These are phyloP conservation scores for Spicauda simplicius DNA, from an alignment of 2,888 invertebrate genomes.

Conservation along the genomic window DNA sequence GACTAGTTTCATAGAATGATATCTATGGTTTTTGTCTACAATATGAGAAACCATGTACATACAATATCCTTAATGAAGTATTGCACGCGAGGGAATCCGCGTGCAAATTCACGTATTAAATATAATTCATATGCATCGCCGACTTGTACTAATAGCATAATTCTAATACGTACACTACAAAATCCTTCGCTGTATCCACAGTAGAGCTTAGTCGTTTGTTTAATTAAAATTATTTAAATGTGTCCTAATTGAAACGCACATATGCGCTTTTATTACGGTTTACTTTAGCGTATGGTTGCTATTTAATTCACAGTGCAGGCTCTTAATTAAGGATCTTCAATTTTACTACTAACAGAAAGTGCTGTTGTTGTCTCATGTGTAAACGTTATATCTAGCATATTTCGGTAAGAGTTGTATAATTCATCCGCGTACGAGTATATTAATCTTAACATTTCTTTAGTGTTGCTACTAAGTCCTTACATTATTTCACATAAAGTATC, in stretches of 20 bases:
- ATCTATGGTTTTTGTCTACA: too few species aligned
- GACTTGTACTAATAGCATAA: too few species aligned
- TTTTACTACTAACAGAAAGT: neutral
- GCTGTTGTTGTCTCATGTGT: neutral
- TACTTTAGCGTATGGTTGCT: slow-evolving; percentile 11
- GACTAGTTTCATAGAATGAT: too few species aligned
- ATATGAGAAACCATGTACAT: too few species aligned
- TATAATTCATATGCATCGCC: neutral
- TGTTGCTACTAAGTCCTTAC: too few species aligned
- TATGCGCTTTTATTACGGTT: slow-evolving; percentile 14
- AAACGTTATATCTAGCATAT: neutral
- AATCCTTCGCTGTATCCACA: neutral
- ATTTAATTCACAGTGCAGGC: slow-evolving; percentile 6
- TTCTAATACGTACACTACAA: neutral
- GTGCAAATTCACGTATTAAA: neutral
- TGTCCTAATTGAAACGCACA: slow-evolving; percentile 9
- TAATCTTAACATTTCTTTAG: too few species aligned
- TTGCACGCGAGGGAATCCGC: neutral
- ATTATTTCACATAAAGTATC: too few species aligned
- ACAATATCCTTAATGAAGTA: neutral
- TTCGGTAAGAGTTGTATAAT: neutral
- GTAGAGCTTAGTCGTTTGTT: slow-evolving; percentile 3
- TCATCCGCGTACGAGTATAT: too few species aligned
- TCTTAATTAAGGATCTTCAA: slow-evolving; percentile 3
- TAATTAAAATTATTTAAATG: slow-evolving; percentile 15